Evolutionary conservation across 2,113 vertebrate species (phyloP).

Genomic region (Phrynosoma blainvillii): DNA sequence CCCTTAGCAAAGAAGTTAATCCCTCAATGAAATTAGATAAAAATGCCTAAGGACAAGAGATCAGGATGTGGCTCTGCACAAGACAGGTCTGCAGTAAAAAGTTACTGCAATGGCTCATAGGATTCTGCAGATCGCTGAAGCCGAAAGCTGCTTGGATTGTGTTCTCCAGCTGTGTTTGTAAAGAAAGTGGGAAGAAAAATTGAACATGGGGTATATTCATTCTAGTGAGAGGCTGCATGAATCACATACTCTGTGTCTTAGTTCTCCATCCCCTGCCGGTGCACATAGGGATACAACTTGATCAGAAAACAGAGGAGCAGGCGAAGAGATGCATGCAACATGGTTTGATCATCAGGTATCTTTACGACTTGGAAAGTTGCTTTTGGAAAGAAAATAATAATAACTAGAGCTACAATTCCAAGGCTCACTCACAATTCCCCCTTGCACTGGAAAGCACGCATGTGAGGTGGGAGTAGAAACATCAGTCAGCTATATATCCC

Average conservation of each 20-base stretch:
- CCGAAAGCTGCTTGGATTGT: neutral
- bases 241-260: neutral
- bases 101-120: neutral
- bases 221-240: neutral
- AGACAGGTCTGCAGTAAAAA: neutral
- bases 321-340: neutral
- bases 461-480: too few relatives aligned
- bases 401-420: too few relatives aligned
- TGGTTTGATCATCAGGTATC: neutral
- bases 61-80: neutral
- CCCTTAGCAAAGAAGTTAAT: neutral
- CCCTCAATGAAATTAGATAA: slow-evolving; percentile 25
- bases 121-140: neutral
- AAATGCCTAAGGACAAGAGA: neutral
- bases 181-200: neutral
- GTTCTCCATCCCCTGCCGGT: neutral
- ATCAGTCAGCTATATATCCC: too few relatives aligned
- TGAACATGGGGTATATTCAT: neutral
- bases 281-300: neutral
- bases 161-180: neutral
- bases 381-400: neutral
- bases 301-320: neutral
- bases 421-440: too few relatives aligned
- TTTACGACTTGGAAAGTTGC: neutral
- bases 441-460: too few relatives aligned